Percentiles rank a stretch among this genome's conserved stretches.
phyloP scores from a whole-genome alignment of 2,888 invertebrate genomes.

The Melanostoma scalare region DNA sequence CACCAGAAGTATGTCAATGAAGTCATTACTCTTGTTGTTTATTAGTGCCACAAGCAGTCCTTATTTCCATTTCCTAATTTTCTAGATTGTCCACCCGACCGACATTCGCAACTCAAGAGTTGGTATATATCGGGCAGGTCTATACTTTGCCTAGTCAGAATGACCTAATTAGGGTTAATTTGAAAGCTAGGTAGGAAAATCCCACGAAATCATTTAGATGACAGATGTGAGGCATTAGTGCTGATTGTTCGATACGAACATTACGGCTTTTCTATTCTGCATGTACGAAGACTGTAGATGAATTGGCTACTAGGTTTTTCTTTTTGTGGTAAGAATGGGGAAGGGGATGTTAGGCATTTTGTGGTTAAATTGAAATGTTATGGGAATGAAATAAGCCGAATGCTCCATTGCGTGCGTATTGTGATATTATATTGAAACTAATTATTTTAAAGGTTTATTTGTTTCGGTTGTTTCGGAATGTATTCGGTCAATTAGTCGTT shows the following conservation, averaged over 20 bases:
- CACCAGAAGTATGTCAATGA: no score
- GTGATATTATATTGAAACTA: constrained; percentile 8
- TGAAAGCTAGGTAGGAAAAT: constrained; percentile 75
- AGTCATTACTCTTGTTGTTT: constrained; percentile 3
- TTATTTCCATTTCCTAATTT: constrained; percentile 74
- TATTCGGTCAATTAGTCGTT: no score
- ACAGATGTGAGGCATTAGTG: constrained; percentile 35
- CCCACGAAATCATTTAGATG: constrained; percentile 74
- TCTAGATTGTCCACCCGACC: constrained; percentile 72
- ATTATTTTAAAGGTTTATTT: background rate
- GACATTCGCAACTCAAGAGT: background rate
- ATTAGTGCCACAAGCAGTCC: constrained; percentile 57
- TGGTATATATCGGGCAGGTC: background rate
- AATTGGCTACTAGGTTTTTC: no score
- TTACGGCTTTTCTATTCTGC: background rate
- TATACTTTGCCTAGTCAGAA: constrained; percentile 50
- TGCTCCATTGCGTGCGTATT: background rate
- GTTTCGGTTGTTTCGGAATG: no score
- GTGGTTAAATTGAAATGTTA: constrained; percentile 2
- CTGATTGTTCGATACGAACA: background rate
- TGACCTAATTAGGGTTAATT: constrained; percentile 70
- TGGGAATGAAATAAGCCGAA: background rate
- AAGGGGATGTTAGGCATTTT: background rate
- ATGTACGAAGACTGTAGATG: no score
- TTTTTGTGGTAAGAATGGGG: background rate